Percentiles rank a stretch among this genome's conserved stretches.
Evolutionary conservation across 2,888 invertebrate species (phyloP).

Genomic region (Calameuta pallipes): DNA sequence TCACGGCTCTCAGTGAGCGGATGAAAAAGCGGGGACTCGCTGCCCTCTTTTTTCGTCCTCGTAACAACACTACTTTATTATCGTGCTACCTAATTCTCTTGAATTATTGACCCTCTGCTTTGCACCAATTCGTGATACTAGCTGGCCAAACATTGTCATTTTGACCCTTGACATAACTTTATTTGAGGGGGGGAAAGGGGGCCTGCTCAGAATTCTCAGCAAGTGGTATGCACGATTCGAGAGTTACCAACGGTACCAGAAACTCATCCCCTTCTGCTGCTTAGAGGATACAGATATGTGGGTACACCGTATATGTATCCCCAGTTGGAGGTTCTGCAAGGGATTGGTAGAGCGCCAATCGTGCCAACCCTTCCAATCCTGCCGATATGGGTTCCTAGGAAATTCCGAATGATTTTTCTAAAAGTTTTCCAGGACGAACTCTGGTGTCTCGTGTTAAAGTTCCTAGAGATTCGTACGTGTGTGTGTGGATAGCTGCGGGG

Average conservation of each 20-base stretch:
- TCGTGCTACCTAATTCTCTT: background rate
- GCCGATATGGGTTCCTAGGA: background rate
- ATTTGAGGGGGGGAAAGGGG: background rate
- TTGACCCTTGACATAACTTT: background rate
- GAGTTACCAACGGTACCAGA: background rate
- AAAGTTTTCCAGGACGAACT: slow-evolving; percentile 44
- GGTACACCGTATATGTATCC: background rate
- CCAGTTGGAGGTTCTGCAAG: background rate
- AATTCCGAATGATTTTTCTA: slow-evolving; percentile 49
- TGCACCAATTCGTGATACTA: background rate
- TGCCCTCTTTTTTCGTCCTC: background rate
- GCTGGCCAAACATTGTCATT: background rate
- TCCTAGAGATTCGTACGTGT: background rate
- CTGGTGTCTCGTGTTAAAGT: slow-evolving; percentile 34
- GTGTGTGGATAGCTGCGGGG: background rate
- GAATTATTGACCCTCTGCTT: background rate
- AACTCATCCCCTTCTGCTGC: background rate
- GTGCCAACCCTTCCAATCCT: background rate
- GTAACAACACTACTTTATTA: slow-evolving; percentile 6
- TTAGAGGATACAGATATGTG: background rate
- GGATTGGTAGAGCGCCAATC: background rate
- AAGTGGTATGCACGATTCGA: background rate
- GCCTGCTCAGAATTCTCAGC: background rate
- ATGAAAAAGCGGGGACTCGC: background rate
- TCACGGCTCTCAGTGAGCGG: background rate